A percentile compares a stretch with the other conserved stretches of the same genome.
Conservation (phyloP, 2,113 vertebrate genomes). For the Rhipidura dahli region DNA sequence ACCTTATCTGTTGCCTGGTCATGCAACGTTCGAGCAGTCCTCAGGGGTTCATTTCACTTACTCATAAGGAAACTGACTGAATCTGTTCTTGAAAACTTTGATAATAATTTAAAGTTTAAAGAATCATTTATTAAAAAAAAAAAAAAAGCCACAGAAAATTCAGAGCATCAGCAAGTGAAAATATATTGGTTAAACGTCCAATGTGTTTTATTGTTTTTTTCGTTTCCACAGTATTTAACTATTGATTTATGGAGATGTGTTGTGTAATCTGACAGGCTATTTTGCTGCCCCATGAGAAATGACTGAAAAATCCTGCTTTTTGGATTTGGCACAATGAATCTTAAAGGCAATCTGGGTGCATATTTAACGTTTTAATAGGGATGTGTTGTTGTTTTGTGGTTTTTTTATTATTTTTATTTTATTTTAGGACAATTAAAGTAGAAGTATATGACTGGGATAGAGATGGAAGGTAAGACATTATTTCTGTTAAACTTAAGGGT, state of each 20-base stretch:
- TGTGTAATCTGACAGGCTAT: background rate
- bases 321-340: background rate
- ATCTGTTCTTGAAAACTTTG: background rate
- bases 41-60: background rate
- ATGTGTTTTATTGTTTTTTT: background rate
- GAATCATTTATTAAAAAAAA: background rate
- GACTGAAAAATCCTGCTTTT: background rate
- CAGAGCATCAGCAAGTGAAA: background rate
- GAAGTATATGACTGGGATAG: constrained; percentile 95
- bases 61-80: background rate
- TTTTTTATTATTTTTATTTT: no score
- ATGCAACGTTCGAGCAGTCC: background rate
- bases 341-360: background rate
- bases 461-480: constrained; percentile 85
- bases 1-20: background rate
- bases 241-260: background rate
- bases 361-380: background rate
- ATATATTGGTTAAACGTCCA: background rate
- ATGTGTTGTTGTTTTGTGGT: background rate
- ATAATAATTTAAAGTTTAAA: background rate
- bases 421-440: constrained; percentile 88
- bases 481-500: background rate
- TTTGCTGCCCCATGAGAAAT: background rate
- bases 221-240: background rate
- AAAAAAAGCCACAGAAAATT: background rate